Percentiles rank a stretch among this genome's conserved stretches.
Evolutionary conservation across 2,888 invertebrate species (phyloP).

Genomic region (Liodrosophila aerea): DNA sequence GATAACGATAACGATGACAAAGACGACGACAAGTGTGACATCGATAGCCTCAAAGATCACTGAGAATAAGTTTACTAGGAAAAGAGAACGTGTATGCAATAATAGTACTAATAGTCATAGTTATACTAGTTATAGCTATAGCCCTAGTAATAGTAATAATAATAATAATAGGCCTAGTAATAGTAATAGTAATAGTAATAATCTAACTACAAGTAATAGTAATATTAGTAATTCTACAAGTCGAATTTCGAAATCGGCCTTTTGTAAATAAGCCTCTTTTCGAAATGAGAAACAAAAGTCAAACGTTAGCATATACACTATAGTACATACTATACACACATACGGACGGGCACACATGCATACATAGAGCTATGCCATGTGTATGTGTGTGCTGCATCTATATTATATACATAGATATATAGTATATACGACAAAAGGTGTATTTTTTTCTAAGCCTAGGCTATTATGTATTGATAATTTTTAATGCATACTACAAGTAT

Average conservation of each 20-base stretch:
- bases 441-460: conserved; percentile 50
- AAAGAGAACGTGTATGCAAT: conserved; percentile 81
- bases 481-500: conserved; percentile 13
- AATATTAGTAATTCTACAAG: conserved; percentile 78
- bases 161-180: conserved; percentile 55
- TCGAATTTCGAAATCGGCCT: conserved; percentile 79
- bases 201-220: conserved; percentile 63
- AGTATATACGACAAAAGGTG: conserved; percentile 18
- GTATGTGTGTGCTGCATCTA: conserved; percentile 1
- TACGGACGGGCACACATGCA: conserved; percentile 7
- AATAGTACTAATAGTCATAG: conserved; percentile 77
- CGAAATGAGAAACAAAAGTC: conserved; percentile 76
- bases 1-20: conserved; percentile 2
- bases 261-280: conserved; percentile 78
- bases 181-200: conserved; percentile 53
- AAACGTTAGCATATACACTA: conserved; percentile 66
- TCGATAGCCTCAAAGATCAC: conserved; percentile 67
- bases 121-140: conserved; percentile 40
- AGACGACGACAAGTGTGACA: conserved; percentile 23
- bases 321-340: conserved; percentile 28
- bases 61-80: conserved; percentile 81
- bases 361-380: conserved; percentile 21
- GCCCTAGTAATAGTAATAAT: conserved; percentile 33
- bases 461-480: conserved; percentile 44
- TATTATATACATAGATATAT: no score